A percentile compares a stretch with the other conserved stretches of the same genome.
phyloP scores from a whole-genome alignment of 2,888 invertebrate genomes.

The Achlya flavicornis region DNA sequence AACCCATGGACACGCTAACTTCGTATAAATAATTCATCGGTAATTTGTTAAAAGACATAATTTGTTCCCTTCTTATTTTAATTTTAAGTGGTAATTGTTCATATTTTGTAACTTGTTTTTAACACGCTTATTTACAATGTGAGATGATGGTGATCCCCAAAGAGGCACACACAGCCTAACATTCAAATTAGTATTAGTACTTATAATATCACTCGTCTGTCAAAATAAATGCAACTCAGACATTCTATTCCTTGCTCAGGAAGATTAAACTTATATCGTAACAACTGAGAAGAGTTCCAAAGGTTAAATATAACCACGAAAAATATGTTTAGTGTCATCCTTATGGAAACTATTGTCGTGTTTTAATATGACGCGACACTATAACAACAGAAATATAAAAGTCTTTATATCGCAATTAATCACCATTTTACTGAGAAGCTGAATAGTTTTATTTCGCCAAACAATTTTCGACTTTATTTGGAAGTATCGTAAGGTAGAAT shows the following conservation, averaged over 20 bases:
- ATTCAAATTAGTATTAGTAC: too few relatives aligned
- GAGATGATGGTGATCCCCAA: too few relatives aligned
- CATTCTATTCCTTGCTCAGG: not conserved
- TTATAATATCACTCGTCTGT: too few relatives aligned
- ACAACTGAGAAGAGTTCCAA: constrained; percentile 5
- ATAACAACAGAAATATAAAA: constrained; percentile 76
- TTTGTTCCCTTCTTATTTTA: too few relatives aligned
- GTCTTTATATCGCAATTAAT: constrained; percentile 80
- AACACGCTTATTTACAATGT: too few relatives aligned
- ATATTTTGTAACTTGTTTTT: too few relatives aligned
- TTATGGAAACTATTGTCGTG: constrained; percentile 59
- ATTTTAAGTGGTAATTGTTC: too few relatives aligned
- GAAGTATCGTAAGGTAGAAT: constrained; percentile 36
- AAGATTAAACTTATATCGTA: not conserved
- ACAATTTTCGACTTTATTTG: constrained; percentile 41
- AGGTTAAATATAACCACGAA: constrained; percentile 33
- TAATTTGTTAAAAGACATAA: not conserved
- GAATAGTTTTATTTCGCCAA: constrained; percentile 30
- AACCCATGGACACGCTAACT: constrained; percentile 3
- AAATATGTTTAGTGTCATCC: constrained; percentile 48
- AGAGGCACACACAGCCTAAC: too few relatives aligned
- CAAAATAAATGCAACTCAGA: not conserved
- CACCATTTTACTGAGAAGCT: constrained; percentile 67
- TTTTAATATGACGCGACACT: constrained; percentile 67
- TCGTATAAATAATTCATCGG: not conserved